Conservation (phyloP, 1,140 invertebrate species). For the Battus philenor region DNA sequence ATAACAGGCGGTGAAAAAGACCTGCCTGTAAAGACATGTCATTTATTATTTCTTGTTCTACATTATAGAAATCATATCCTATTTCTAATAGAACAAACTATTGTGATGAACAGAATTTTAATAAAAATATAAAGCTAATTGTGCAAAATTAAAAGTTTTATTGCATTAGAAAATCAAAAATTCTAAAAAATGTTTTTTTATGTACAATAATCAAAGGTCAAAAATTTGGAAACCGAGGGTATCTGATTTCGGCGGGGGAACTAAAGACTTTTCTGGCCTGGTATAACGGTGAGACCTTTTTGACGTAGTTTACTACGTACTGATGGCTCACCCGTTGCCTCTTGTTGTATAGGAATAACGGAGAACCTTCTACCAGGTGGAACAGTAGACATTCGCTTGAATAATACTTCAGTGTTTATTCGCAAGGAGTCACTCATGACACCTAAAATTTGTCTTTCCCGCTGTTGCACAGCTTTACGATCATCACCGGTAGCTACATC, state of each 20-base stretch:
- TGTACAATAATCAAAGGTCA: slow-evolving; percentile 38
- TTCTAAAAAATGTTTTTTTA: too few species aligned
- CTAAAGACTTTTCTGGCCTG: slow-evolving; percentile 46
- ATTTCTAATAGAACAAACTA: too few species aligned
- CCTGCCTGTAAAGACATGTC: too few species aligned
- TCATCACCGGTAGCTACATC: slow-evolving; percentile 50
- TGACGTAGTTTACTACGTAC: slow-evolving; percentile 45
- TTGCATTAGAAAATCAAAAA: not conserved
- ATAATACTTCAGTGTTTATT: slow-evolving; percentile 51
- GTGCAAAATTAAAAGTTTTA: too few species aligned
- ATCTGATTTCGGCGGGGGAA: slow-evolving; percentile 44
- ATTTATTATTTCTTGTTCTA: too few species aligned
- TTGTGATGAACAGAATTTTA: too few species aligned
- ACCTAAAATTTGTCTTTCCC: slow-evolving; percentile 49
- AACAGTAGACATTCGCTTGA: slow-evolving; percentile 63
- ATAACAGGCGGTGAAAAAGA: too few species aligned
- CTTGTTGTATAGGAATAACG: slow-evolving; percentile 49
- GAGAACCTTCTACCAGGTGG: slow-evolving; percentile 53
- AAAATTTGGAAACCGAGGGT: slow-evolving; percentile 56
- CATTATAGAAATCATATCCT: too few species aligned
- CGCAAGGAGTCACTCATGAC: slow-evolving; percentile 47
- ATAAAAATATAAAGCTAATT: too few species aligned
- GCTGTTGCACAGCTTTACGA: slow-evolving; percentile 48
- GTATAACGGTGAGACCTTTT: slow-evolving; percentile 54
- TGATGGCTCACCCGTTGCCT: slow-evolving; percentile 22